Conservation (phyloP, 2,888 invertebrate species). For the Ephialtes manifestator region DNA sequence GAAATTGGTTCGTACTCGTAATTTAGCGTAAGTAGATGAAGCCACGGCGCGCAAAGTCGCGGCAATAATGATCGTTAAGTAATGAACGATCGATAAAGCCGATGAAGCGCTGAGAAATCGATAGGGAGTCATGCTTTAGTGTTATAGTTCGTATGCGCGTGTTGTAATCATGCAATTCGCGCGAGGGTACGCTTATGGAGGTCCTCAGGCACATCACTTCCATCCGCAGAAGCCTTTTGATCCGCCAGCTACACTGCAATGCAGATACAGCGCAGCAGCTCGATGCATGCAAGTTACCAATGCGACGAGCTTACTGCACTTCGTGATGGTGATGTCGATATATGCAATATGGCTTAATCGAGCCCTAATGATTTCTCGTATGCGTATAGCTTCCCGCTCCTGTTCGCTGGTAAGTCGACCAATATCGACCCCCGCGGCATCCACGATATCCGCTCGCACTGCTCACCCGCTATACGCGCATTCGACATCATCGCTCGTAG, state of each 20-base stretch:
- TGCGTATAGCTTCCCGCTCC: slow-evolving; percentile 36
- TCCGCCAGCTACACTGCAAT: slow-evolving; percentile 7
- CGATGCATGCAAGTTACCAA: slow-evolving; percentile 28
- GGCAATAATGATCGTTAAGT: slow-evolving; percentile 83
- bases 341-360: slow-evolving; percentile 78
- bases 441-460: slow-evolving; percentile 31
- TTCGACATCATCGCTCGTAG: slow-evolving; percentile 77
- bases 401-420: slow-evolving; percentile 30
- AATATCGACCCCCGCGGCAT: slow-evolving; percentile 45
- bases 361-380: slow-evolving; percentile 78
- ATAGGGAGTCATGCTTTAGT: slow-evolving; percentile 46
- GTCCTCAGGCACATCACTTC: slow-evolving; percentile 45
- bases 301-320: slow-evolving; percentile 26
- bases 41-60: slow-evolving; percentile 80
- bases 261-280: background rate
- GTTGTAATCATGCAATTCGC: slow-evolving; percentile 71
- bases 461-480: slow-evolving; percentile 72
- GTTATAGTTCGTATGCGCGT: slow-evolving; percentile 55
- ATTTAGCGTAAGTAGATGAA: slow-evolving; percentile 78
- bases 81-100: slow-evolving; percentile 76
- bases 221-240: slow-evolving; percentile 40
- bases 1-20: slow-evolving; percentile 82
- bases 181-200: slow-evolving; percentile 56
- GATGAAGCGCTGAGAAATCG: slow-evolving; percentile 37
- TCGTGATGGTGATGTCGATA: slow-evolving; percentile 9